Conservation (phyloP, 2,888 invertebrate species). For the Philereme vetulata region DNA sequence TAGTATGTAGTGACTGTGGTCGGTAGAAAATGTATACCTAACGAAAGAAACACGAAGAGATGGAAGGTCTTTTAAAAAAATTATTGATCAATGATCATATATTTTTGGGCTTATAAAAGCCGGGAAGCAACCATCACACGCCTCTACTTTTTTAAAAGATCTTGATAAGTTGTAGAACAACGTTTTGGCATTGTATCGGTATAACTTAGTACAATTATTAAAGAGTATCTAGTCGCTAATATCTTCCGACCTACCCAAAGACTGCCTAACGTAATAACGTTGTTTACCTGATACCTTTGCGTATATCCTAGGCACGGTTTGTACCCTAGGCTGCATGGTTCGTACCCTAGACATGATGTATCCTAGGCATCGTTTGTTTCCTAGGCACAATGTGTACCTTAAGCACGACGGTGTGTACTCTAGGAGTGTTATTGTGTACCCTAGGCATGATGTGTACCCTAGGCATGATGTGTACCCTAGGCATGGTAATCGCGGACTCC, state of each 20-base stretch:
- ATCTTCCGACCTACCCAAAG: conserved; percentile 84
- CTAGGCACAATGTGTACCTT: conserved; percentile 25
- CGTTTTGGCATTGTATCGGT: conserved; percentile 58
- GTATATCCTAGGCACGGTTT: conserved; percentile 66
- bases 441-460: conserved; percentile 69
- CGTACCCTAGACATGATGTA: conserved; percentile 53
- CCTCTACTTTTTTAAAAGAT: conserved; percentile 41
- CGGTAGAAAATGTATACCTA: conserved; percentile 66
- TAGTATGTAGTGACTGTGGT: conserved; percentile 75
- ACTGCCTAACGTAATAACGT: conserved; percentile 77
- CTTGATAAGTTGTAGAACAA: conserved; percentile 39
- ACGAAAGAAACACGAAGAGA: conserved; percentile 34
- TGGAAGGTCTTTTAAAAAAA: conserved; percentile 36
- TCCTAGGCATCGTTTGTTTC: conserved; percentile 11
- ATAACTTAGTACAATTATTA: conserved; percentile 59
- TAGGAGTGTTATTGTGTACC: conserved; percentile 67
- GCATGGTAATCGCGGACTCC: conserved; percentile 55
- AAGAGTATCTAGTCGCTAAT: conserved; percentile 73
- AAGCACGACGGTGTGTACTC: conserved; percentile 64
- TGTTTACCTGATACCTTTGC: conserved; percentile 68
- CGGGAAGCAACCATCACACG: no score
- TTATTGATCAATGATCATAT: no score
- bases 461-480: conserved; percentile 65
- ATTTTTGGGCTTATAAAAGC: no score
- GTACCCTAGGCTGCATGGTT: conserved; percentile 54